These are phyloP conservation scores for Melipona quadrifasciata DNA, from an alignment of 1,140 invertebrate species.

Conservation along the genomic window DNA sequence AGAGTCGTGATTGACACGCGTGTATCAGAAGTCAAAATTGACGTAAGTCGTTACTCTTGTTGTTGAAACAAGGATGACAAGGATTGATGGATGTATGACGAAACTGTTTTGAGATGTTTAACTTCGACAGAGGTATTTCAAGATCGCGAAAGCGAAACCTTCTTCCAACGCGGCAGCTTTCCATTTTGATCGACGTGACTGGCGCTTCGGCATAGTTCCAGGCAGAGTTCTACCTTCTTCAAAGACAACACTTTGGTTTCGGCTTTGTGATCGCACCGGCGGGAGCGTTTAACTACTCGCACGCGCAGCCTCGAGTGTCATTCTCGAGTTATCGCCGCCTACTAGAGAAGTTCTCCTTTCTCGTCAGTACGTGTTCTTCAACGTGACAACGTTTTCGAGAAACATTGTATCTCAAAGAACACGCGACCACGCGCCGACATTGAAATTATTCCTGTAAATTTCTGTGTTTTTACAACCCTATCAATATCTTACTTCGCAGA, in stretches of 20 bases:
- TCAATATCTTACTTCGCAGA: too few species aligned
- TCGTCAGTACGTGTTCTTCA: not conserved
- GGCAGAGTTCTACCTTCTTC: not conserved
- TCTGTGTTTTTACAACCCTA: too few species aligned
- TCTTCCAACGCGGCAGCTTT: not conserved
- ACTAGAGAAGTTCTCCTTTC: conserved; percentile 2
- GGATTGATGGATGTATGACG: too few species aligned
- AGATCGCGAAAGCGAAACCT: too few species aligned
- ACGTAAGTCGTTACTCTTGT: too few species aligned
- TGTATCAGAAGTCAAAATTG: too few species aligned
- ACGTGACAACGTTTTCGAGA: not conserved
- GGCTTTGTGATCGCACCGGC: not conserved
- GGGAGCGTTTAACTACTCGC: not conserved
- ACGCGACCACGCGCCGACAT: not conserved
- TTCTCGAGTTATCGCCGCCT: not conserved
- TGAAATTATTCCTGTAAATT: not conserved
- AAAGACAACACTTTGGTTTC: not conserved
- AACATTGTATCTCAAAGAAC: not conserved
- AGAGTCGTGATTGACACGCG: too few species aligned
- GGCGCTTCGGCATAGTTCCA: not conserved
- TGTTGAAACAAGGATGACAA: too few species aligned
- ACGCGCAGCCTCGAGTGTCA: not conserved
- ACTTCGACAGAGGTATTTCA: not conserved
- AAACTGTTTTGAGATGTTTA: too few species aligned
- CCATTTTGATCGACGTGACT: not conserved